Evolutionary conservation across 2,888 invertebrate species (phyloP).

Genomic region (Lepidocyrtoides sp.): DNA sequence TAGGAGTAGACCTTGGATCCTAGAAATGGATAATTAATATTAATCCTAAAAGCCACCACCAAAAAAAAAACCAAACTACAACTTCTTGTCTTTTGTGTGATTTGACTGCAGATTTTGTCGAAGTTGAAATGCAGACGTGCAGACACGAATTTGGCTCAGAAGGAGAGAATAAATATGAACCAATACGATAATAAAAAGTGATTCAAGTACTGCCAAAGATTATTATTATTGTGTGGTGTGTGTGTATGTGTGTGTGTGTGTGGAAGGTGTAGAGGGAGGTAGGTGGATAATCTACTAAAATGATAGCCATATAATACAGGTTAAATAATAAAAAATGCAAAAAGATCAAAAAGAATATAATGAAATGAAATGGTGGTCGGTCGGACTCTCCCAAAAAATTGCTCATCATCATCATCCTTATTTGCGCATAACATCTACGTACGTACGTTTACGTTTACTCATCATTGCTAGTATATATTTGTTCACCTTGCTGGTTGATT

Average conservation of each 20-base stretch:
- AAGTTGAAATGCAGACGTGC: conserved; percentile 54
- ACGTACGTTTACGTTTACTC: neutral
- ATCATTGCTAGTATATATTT: conserved; percentile 22
- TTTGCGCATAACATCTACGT: conserved; percentile 65
- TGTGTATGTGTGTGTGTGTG: neutral
- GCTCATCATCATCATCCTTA: conserved; percentile 62
- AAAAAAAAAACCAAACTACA: neutral
- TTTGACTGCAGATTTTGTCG: conserved; percentile 63
- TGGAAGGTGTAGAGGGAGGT: conserved; percentile 50
- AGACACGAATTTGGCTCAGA: conserved; percentile 48
- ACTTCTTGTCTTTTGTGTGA: conserved; percentile 54
- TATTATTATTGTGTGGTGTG: neutral
- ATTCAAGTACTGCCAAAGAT: conserved; percentile 64
- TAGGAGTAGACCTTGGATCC: conserved; percentile 79
- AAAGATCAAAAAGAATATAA: conserved; percentile 56
- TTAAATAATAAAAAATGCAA: conserved; percentile 60
- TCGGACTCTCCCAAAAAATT: conserved; percentile 73
- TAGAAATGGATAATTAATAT: conserved; percentile 82
- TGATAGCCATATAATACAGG: conserved; percentile 75
- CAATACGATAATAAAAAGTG: conserved; percentile 37
- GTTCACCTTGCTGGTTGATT: conserved; percentile 64
- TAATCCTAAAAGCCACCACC: conserved; percentile 68
- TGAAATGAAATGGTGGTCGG: conserved; percentile 30
- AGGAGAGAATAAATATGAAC: neutral
- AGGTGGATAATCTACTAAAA: conserved; percentile 62